A percentile compares a stretch with the other conserved stretches of the same genome.
phyloP scores from a whole-genome alignment of 2,888 invertebrate species.

The Labia minor region DNA sequence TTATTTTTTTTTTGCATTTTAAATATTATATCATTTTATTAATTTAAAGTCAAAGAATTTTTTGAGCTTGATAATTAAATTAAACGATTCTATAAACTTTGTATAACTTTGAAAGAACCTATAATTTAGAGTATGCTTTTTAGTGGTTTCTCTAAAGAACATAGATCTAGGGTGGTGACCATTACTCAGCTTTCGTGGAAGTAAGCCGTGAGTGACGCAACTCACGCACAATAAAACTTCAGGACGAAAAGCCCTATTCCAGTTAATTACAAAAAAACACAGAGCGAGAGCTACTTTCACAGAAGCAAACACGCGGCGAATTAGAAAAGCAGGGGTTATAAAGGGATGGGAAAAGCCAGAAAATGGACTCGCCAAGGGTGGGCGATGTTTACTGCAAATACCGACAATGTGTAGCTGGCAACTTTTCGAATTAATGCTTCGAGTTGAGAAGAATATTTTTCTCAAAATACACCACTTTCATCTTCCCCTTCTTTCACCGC shows the following conservation, averaged over 20 bases:
- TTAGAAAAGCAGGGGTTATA: neutral
- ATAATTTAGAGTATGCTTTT: too few relatives aligned
- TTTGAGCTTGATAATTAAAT: too few relatives aligned
- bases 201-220: neutral
- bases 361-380: neutral
- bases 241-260: constrained; percentile 13
- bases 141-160: too few relatives aligned
- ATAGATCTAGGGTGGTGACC: too few relatives aligned
- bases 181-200: neutral
- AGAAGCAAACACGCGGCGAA: constrained; percentile 1
- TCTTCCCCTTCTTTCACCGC: neutral
- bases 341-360: neutral
- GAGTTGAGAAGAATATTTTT: constrained; percentile 1
- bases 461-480: neutral
- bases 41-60: too few relatives aligned
- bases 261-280: constrained; percentile 9
- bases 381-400: constrained; percentile 7
- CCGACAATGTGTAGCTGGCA: neutral
- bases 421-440: constrained; percentile 1
- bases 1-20: too few relatives aligned
- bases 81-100: too few relatives aligned
- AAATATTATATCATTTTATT: too few relatives aligned
- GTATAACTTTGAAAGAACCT: too few relatives aligned
- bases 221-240: constrained; percentile 13
- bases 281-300: neutral